Evolutionary conservation across 2,113 vertebrate species (phyloP).

Genomic region (Clarias magur): DNA sequence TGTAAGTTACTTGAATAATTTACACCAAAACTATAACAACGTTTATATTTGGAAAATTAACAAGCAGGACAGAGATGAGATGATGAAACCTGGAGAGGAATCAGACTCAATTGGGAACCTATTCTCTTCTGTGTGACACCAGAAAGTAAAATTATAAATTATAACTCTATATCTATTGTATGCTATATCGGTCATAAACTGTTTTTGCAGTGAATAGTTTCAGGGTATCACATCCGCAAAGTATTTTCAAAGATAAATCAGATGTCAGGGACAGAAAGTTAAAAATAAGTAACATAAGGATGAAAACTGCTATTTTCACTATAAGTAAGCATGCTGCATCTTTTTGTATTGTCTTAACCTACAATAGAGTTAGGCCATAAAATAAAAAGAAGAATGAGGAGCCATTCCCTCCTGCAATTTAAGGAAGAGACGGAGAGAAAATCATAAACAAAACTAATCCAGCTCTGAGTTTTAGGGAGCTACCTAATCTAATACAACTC

Average conservation of each 20-base stretch:
- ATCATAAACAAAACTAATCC: not conserved
- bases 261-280: not conserved
- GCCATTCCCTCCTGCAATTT: not conserved
- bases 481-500: not conserved
- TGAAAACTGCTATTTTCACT: not conserved
- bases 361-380: not conserved
- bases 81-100: not conserved
- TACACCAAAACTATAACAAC: not conserved
- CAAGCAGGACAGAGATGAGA: not conserved
- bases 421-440: not conserved
- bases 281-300: not conserved
- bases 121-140: not conserved
- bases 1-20: not conserved
- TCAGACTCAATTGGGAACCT: not conserved
- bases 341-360: not conserved
- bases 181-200: not conserved
- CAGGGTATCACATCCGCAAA: not conserved
- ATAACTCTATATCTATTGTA: not conserved
- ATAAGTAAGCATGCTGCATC: not conserved
- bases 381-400: not conserved
- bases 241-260: not conserved
- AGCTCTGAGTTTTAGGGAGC: not conserved
- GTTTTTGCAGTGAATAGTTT: not conserved
- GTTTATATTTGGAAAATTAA: conserved; percentile 2
- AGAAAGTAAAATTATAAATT: not conserved